Percentiles rank a stretch among this genome's conserved stretches.
Conservation (phyloP, 1,140 invertebrate species). For the Trichonephila clavipes region DNA sequence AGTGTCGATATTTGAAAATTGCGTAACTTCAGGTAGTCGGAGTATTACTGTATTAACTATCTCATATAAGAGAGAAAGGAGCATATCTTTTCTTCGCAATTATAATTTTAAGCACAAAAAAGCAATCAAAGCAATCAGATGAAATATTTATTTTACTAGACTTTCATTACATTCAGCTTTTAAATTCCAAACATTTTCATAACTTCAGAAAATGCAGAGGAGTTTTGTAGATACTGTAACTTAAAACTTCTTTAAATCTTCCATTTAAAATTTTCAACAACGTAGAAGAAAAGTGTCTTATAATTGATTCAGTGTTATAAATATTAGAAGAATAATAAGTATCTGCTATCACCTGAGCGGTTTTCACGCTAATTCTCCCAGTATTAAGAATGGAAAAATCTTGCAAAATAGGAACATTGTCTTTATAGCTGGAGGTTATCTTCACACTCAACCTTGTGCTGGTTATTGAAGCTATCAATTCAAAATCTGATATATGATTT, state of each 20-base stretch:
- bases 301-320: neutral
- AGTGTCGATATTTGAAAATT: too few relatives aligned
- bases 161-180: too few relatives aligned
- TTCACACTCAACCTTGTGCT: neutral
- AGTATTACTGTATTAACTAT: too few relatives aligned
- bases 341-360: neutral
- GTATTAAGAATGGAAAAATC: neutral
- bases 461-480: neutral
- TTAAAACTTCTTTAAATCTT: conserved; percentile 26
- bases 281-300: neutral
- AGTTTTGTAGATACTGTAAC: conserved; percentile 40
- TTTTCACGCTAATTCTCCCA: conserved; percentile 5
- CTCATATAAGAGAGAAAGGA: too few relatives aligned
- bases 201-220: conserved; percentile 3
- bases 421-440: neutral
- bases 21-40: too few relatives aligned
- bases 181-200: neutral
- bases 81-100: too few relatives aligned
- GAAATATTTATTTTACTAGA: too few relatives aligned
- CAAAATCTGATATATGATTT: neutral
- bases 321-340: neutral
- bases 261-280: conserved; percentile 6
- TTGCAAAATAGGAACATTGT: conserved; percentile 21
- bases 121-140: too few relatives aligned
- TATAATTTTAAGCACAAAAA: too few relatives aligned